phyloP scores from a whole-genome alignment of 2,113 vertebrate genomes.

The Phaetusa simplex region DNA sequence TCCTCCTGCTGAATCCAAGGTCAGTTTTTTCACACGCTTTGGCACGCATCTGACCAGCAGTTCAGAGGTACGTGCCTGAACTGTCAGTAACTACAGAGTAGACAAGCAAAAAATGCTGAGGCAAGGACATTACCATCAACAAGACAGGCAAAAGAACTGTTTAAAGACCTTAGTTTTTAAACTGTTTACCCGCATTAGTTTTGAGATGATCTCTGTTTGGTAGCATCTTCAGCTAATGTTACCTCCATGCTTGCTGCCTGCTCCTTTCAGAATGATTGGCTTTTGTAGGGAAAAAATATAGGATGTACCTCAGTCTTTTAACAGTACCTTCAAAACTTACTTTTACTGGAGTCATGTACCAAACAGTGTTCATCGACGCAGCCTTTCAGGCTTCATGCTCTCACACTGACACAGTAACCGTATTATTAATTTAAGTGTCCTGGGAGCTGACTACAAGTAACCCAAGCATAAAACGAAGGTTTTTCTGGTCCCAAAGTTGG shows the following conservation, averaged over 20 bases:
- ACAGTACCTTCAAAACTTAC: not conserved
- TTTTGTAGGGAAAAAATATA: not conserved
- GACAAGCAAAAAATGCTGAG: not conserved
- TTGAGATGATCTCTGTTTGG: not conserved
- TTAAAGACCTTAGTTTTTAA: not conserved
- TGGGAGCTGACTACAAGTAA: not conserved
- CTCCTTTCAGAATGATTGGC: not conserved
- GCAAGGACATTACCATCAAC: not conserved
- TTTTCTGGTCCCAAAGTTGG: not conserved
- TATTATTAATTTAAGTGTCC: not conserved
- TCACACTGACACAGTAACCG: not conserved
- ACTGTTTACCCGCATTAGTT: not conserved
- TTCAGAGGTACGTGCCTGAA: not conserved
- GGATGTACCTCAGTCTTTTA: not conserved
- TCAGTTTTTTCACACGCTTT: not conserved
- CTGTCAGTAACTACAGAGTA: not conserved
- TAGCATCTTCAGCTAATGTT: not conserved
- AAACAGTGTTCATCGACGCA: not conserved
- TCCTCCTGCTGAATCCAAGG: not conserved
- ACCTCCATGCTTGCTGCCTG: not conserved
- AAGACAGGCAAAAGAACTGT: not conserved
- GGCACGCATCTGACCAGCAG: not conserved
- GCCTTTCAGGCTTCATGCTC: not conserved
- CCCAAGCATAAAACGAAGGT: not conserved
- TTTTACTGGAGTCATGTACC: not conserved